A percentile compares a stretch with the other conserved stretches of the same genome.
Evolutionary conservation across 2,888 invertebrate genomes (phyloP).

Genomic region (Notodonta dromedarius): DNA sequence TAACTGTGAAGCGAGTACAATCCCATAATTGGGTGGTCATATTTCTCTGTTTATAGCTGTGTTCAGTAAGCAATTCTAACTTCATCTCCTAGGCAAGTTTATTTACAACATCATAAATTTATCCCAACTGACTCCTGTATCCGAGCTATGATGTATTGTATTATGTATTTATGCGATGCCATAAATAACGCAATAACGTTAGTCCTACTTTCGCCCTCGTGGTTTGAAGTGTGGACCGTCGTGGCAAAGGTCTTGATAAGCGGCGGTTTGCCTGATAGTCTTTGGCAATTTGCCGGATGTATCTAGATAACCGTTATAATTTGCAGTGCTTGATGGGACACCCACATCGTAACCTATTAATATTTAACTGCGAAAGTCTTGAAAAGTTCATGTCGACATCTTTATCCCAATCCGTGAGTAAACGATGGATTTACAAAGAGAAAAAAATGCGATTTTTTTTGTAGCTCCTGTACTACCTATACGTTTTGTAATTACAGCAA

Average conservation of each 20-base stretch:
- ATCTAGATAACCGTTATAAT: slow-evolving; percentile 52
- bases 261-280: slow-evolving; percentile 57
- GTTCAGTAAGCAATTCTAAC: background rate
- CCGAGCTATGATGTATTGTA: slow-evolving; percentile 41
- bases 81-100: slow-evolving; percentile 20
- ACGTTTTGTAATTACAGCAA: too few relatives aligned
- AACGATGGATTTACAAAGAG: background rate
- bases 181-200: slow-evolving; percentile 55
- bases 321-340: slow-evolving; percentile 47
- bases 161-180: slow-evolving; percentile 46
- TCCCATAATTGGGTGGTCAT: background rate
- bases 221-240: slow-evolving; percentile 53
- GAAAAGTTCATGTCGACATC: background rate
- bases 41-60: slow-evolving; percentile 1
- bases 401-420: background rate
- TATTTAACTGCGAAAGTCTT: background rate
- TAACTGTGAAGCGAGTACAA: background rate
- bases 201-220: slow-evolving; percentile 56
- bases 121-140: slow-evolving; percentile 43
- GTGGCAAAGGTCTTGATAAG: slow-evolving; percentile 73
- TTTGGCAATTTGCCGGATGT: slow-evolving; percentile 76
- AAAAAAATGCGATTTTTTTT: too few relatives aligned
- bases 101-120: slow-evolving; percentile 47
- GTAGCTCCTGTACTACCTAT: too few relatives aligned
- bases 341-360: slow-evolving; percentile 32